Evolutionary conservation across 2,797 vertebrate genomes (phyloP).

Genomic region (Tadarida brasiliensis): DNA sequence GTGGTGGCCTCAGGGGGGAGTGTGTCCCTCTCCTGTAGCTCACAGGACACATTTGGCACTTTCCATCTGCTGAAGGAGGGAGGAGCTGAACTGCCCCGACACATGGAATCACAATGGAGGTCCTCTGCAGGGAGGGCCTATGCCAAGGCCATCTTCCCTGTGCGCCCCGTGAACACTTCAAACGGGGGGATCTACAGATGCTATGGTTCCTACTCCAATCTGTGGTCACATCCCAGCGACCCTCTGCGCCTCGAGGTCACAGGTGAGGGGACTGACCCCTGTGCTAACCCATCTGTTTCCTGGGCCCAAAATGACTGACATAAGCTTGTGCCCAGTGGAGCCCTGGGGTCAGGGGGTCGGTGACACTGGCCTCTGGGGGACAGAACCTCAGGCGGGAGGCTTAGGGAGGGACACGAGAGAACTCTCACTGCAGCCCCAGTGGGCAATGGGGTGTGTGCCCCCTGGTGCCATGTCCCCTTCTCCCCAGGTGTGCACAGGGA

Average conservation of each 20-base stretch:
- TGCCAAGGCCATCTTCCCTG: not conserved
- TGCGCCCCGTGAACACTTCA: rapidly evolving
- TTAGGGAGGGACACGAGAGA: too few relatives aligned
- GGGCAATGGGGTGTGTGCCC: too few relatives aligned
- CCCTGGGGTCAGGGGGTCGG: too few relatives aligned
- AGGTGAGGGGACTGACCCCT: not conserved
- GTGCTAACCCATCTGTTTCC: not conserved
- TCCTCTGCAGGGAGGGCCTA: rapidly evolving
- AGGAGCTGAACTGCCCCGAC: rapidly evolving
- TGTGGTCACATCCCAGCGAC: not conserved
- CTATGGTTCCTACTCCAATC: not conserved
- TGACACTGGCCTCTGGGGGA: too few relatives aligned
- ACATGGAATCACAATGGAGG: rapidly evolving
- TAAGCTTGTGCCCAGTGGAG: rapidly evolving
- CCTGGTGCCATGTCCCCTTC: too few relatives aligned
- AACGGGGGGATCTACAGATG: not conserved
- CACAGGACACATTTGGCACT: rapidly evolving
- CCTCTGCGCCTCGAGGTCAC: not conserved
- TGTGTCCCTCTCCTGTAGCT: not conserved
- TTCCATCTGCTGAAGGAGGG: not conserved
- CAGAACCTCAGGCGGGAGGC: too few relatives aligned
- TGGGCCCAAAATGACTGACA: not conserved
- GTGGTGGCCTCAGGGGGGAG: not conserved
- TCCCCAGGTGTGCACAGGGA: too few relatives aligned
- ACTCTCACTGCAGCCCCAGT: too few relatives aligned